Percentiles rank a stretch among this genome's conserved stretches.
Evolutionary conservation across 1,140 invertebrate genomes (phyloP).

Genomic region (Cydia strobilella): DNA sequence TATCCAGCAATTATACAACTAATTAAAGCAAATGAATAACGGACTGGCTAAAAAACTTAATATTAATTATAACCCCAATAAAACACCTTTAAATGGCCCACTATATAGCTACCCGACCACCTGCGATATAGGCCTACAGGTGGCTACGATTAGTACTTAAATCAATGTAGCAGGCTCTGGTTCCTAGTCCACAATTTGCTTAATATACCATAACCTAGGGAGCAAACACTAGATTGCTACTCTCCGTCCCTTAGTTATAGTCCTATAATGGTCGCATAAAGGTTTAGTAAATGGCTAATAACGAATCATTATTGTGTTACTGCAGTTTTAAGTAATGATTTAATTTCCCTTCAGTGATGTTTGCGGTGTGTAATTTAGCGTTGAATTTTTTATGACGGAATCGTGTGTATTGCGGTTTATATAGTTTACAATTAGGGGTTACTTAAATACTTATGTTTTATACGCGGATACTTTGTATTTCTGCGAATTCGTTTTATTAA

Average conservation of each 20-base stretch:
- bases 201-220: constrained; percentile 31
- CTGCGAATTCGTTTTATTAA: neutral
- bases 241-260: constrained; percentile 24
- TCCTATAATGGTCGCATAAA: constrained; percentile 27
- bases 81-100: constrained; percentile 16
- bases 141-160: constrained; percentile 6
- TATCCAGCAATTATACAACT: constrained; percentile 22
- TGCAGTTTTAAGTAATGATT: constrained; percentile 31
- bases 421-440: constrained; percentile 6
- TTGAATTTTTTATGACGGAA: constrained; percentile 19
- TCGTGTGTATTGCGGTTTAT: constrained; percentile 4
- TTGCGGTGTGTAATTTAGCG: constrained; percentile 20
- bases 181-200: constrained; percentile 31
- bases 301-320: constrained; percentile 19
- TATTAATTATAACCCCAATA: constrained; percentile 24
- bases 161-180: constrained; percentile 26
- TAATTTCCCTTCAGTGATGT: constrained; percentile 26
- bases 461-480: neutral
- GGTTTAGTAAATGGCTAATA: constrained; percentile 28
- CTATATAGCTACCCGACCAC: constrained; percentile 8
- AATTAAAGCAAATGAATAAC: constrained; percentile 24
- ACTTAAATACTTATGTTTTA: constrained; percentile 14
- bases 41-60: neutral
- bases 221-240: constrained; percentile 28
- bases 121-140: constrained; percentile 26